Base-by-base conservation (phyloP, 53 echinoderm and acorn worm species). In the Holothuria leucospilota region DNA sequence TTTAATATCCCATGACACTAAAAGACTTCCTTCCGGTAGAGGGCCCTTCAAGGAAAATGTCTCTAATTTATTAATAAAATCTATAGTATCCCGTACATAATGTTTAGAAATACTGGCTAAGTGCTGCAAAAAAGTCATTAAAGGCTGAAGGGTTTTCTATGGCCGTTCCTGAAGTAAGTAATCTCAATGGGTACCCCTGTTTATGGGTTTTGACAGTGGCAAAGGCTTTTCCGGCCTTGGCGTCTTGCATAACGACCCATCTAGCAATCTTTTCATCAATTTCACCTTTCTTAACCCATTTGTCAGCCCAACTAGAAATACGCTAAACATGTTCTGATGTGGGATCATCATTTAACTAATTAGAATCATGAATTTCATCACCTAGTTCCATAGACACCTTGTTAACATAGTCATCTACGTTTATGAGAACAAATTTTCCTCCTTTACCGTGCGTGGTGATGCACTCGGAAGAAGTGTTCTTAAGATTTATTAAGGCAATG, bases 391-490 rank as follows among this genome's bases (percentile, higher is more conserved):
- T 2, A 34, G 34, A 34, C 68, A 67, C 29, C 5, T 67, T 67
- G 6, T n/a, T 11, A 5, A 24, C 20, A 6, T 20, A 7, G 20
- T 24, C 20, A 10, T 62, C 20, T 10, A 67, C 14, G 4, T 12
- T 67, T 3, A 1, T 34, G 34, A 34, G 34, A 34, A 34, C 34
- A 3, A 34, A 3, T 49, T 49, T 49, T 49, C 69, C 34, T 29
- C 69, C 69, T 29, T 29, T 69, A 69, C 30, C 69, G 9, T 69
- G 29, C 5, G 69, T 69, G 29, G 69, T 69, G 69, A 29, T 67
- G 25, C 68, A 67, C 25, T 67, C 68, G 14, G 68, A 28, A 20
- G 68, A 8, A 28, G 69, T 28, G 18, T 25, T 28, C 15, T 69
- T 69, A 16, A 69, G 69, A 13, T 27, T 39, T 1, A 8, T 15